Base-by-base conservation (phyloP, 92 coral and sea anemone genomes). In the Bergia puertoricense region DNA sequence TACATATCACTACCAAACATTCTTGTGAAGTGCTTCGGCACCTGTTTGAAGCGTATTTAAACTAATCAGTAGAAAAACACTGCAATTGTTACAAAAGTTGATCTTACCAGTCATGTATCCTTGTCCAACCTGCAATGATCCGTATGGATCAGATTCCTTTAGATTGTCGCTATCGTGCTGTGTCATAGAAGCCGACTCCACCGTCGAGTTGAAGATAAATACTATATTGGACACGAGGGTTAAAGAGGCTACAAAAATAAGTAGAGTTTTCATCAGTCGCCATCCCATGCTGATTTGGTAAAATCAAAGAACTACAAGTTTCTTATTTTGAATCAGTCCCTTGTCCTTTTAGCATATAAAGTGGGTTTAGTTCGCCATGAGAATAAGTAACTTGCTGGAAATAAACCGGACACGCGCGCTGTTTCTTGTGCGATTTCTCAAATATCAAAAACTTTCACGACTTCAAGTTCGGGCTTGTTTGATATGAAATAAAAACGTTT, bases 221-320 rank as follows among this genome's bases (percentile, higher is more conserved):
- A 79, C 43, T 6, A 79, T n/a, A 20, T 79, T 54, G 82, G 82
- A 44, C 40, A 79, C 22, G 10, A 79, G 44, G 57, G 82, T 79
- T 7, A 79, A 22, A 42, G 62, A 79, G 30, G 44, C 67, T 46
- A 50, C 82, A 16, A 54, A 3, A 10, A 79, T 6, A 1, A 79
- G 82, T 36, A 79, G 41, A 22, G 20, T 46, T 2, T 48, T 79
- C 42, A 36, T 79, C 57, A 79, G n/a, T 13, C 82, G 82, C 82
- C 82, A 48, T 36, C 38, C 5, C 82, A 79, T 79, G 3, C 20
- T 77, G 65, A 42, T 18, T 40, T 40, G 36, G 11, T 6, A 42
- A 40, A 13, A 54, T 6, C 59, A 54, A 54, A 10, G 59, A 54
- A 54, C 59, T 41, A 6, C 80, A 46, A 76, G 13, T 42, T 72